Percentiles rank a stretch among this genome's conserved stretches.
These are phyloP conservation scores for Myoxocephalus aenaeus DNA, from an alignment of 2,797 vertebrate genomes.

Conservation along the genomic window DNA sequence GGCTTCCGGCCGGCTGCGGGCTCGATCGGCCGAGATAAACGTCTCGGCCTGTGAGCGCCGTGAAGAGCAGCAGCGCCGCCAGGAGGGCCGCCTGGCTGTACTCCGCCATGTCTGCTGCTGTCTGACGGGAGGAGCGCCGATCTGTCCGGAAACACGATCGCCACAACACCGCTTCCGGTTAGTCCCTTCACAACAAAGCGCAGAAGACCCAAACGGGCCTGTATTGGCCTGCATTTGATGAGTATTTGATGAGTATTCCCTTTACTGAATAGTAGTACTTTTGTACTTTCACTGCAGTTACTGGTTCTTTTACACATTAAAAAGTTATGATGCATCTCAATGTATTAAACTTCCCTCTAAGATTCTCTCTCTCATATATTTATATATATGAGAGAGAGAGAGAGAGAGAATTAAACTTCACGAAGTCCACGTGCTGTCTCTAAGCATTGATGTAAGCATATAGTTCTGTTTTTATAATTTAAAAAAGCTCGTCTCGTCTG, in stretches of 20 bases:
- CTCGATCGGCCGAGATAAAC: conserved; percentile 76
- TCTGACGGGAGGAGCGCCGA: neutral
- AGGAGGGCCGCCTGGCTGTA: conserved; percentile 79
- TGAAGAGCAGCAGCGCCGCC: conserved; percentile 83
- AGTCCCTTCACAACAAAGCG: conserved; percentile 2
- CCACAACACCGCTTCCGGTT: neutral
- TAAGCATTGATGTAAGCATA: neutral
- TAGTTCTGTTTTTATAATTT: neutral
- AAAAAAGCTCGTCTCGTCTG: neutral
- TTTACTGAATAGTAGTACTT: neutral
- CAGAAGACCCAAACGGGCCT: neutral
- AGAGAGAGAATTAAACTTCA: neutral
- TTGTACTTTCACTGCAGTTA: neutral
- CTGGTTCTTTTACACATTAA: neutral
- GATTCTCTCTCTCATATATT: too few relatives aligned
- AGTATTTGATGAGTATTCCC: too few relatives aligned
- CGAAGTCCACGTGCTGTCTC: too few relatives aligned
- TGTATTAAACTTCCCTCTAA: neutral
- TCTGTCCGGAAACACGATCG: neutral
- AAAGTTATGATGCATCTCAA: neutral
- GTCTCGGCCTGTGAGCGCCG: conserved; percentile 79
- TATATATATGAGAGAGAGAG: too few relatives aligned
- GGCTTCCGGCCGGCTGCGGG: conserved; percentile 43
- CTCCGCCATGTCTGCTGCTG: conserved; percentile 78
- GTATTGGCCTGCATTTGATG: too few relatives aligned